phyloP scores from a whole-genome alignment of 2,113 vertebrate species.

The Dromas ardeola region DNA sequence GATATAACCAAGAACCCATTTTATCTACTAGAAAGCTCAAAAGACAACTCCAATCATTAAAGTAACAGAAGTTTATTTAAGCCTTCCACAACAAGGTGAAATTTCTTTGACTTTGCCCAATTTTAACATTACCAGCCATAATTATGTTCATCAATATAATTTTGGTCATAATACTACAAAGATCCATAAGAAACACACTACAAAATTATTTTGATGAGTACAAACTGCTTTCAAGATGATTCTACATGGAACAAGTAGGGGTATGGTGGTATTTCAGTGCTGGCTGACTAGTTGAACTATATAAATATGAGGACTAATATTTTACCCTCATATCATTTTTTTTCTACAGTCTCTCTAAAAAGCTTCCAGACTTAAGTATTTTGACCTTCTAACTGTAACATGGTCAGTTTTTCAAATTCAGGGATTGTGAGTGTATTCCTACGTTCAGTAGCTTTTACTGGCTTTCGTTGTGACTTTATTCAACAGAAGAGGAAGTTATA shows the following conservation, averaged over 20 bases:
- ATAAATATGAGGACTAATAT: neutral
- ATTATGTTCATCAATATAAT: neutral
- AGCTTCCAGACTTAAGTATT: neutral
- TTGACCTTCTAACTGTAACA: neutral
- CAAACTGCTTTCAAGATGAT: neutral
- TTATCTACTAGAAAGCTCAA: neutral
- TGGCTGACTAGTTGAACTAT: neutral
- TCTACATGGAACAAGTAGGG: neutral
- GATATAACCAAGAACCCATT: slow-evolving; percentile 36
- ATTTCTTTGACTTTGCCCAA: neutral
- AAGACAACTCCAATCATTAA: neutral
- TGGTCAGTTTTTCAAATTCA: neutral
- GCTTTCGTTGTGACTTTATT: neutral
- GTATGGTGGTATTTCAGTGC: neutral
- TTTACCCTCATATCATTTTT: neutral
- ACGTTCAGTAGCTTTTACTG: neutral
- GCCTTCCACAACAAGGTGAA: neutral
- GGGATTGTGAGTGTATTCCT: neutral
- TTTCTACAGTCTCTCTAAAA: neutral
- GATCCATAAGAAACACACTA: neutral
- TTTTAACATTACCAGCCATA: neutral
- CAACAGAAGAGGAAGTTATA: neutral
- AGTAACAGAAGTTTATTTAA: neutral
- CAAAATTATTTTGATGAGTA: neutral
- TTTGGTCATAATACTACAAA: neutral